Conservation (phyloP, 1,140 invertebrate genomes). For the Conus betulinus region DNA sequence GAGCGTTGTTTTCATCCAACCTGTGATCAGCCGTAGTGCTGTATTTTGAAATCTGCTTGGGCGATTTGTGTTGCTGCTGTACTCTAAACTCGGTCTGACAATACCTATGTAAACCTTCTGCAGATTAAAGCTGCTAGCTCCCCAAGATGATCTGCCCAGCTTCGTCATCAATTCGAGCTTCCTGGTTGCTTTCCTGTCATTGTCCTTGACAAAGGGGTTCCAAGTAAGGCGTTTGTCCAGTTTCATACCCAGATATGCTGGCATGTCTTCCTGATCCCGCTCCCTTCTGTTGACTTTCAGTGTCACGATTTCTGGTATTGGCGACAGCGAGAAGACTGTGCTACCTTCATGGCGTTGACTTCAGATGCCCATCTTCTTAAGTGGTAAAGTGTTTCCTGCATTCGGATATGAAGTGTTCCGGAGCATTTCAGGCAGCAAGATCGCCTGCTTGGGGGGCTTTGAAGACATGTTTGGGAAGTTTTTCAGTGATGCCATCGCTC, state of each 20-base stretch:
- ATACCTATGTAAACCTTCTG: slow-evolving; percentile 21
- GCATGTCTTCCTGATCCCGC: neutral
- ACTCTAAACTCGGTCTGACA: slow-evolving; percentile 22
- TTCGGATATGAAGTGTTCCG: too few species aligned
- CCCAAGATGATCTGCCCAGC: slow-evolving; percentile 21
- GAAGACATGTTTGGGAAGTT: neutral
- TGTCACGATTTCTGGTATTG: neutral
- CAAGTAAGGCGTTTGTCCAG: neutral
- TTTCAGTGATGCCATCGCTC: neutral
- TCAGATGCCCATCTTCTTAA: too few species aligned
- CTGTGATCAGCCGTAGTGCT: slow-evolving; percentile 12
- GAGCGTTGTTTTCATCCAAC: slow-evolving; percentile 30
- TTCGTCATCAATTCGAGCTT: slow-evolving; percentile 12
- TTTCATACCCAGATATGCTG: neutral
- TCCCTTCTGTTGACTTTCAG: neutral
- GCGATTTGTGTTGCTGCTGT: neutral
- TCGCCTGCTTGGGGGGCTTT: too few species aligned
- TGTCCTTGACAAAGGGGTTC: neutral
- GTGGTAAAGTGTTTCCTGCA: neutral
- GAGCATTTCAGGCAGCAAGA: too few species aligned
- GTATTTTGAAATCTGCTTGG: slow-evolving; percentile 5
- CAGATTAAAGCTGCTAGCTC: slow-evolving; percentile 17
- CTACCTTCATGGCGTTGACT: too few species aligned
- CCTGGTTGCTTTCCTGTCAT: too few species aligned
- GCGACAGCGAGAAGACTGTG: neutral